These are phyloP conservation scores for Ecdyonurus torrentis DNA, from an alignment of 2,888 invertebrate species.

Conservation along the genomic window DNA sequence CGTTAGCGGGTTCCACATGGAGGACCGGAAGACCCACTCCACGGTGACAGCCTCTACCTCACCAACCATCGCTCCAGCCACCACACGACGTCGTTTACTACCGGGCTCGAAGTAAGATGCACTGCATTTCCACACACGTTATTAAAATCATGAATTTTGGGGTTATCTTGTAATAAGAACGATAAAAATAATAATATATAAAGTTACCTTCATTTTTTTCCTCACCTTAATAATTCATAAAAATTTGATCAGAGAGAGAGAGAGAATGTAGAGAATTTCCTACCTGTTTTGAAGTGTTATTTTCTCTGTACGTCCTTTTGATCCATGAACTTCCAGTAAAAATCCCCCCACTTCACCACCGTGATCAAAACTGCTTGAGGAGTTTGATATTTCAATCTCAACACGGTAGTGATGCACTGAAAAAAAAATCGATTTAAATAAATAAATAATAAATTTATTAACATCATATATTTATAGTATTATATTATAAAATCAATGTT, in stretches of 20 bases:
- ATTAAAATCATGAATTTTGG: no score
- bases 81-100: conserved; percentile 43
- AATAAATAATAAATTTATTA: no score
- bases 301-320: neutral
- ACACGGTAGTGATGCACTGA: conserved; percentile 65
- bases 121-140: no score
- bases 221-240: no score
- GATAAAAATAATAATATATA: no score
- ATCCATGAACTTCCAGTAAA: conserved; percentile 37
- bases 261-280: no score
- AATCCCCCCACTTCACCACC: conserved; percentile 67
- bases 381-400: conserved; percentile 53
- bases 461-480: no score
- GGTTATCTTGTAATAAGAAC: no score
- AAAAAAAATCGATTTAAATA: no score
- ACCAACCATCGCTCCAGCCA: conserved; percentile 48
- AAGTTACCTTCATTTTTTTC: no score
- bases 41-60: conserved; percentile 49
- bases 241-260: no score
- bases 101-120: conserved; percentile 51
- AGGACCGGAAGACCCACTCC: conserved; percentile 64
- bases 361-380: conserved; percentile 48
- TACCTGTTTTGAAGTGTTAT: neutral
- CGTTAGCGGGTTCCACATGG: conserved; percentile 62
- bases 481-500: conserved; percentile 1